Conservation (phyloP, 2,113 vertebrate species). For the Syngnathoides biaculeatus region DNA sequence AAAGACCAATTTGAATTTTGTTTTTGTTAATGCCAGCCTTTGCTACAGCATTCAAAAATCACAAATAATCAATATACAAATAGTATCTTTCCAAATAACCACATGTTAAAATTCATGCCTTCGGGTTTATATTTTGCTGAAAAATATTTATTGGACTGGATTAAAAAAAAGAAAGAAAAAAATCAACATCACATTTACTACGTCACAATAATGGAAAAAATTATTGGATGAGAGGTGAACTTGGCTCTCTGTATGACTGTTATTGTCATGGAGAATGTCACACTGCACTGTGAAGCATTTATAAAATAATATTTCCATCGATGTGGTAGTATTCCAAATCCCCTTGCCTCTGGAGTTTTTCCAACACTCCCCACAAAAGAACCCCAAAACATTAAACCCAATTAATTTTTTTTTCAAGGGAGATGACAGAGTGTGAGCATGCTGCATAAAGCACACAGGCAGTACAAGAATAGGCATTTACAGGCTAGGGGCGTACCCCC, state of each 20-base stretch:
- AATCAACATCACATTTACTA: neutral
- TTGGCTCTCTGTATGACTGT: too few species aligned
- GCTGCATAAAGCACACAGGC: conserved; percentile 58
- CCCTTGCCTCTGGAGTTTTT: neutral
- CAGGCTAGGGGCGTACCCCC: too few species aligned
- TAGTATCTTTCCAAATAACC: too few species aligned
- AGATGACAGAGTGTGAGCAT: conserved; percentile 49
- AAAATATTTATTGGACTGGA: neutral
- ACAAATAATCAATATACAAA: neutral
- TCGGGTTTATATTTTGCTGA: neutral
- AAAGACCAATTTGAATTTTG: neutral
- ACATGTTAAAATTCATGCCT: neutral
- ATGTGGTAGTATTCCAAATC: neutral
- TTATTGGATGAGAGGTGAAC: neutral
- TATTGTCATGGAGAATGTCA: neutral
- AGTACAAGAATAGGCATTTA: conserved; percentile 63
- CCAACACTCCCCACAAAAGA: conserved; percentile 23
- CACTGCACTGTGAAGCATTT: neutral
- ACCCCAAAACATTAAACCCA: conserved; percentile 51
- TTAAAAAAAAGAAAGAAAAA: neutral
- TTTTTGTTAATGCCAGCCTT: neutral
- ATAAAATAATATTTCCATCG: neutral
- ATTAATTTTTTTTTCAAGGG: conserved; percentile 43
- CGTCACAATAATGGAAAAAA: neutral
- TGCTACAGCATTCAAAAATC: neutral